Conservation (phyloP, 2,797 vertebrate genomes). For the Tapera naevia region DNA sequence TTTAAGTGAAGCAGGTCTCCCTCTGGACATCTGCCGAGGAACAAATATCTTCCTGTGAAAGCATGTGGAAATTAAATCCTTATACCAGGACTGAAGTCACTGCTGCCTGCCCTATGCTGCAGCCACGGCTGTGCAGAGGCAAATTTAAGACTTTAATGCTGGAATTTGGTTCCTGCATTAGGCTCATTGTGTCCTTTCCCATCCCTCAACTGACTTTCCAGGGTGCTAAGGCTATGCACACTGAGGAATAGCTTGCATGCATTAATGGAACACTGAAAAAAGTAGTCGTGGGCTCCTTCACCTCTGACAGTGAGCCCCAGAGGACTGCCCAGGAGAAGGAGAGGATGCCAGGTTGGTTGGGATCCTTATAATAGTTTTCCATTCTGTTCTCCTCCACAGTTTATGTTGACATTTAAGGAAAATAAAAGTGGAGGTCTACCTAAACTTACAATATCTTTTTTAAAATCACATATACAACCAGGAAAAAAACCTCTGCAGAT, state of each 20-base stretch:
- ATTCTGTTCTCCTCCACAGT: not conserved
- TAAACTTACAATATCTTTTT: not conserved
- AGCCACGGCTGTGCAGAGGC: not conserved
- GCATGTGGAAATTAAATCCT: not conserved
- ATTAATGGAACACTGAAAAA: not conserved
- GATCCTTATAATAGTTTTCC: not conserved
- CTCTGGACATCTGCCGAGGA: not conserved
- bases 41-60: not conserved
- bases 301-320: not conserved
- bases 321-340: not conserved
- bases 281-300: not conserved
- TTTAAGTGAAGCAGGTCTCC: not conserved
- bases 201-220: not conserved
- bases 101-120: not conserved
- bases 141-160: not conserved
- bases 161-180: not conserved
- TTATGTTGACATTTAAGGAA: not conserved
- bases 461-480: not conserved
- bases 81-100: not conserved
- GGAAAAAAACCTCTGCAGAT: not conserved
- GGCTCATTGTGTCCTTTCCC: not conserved
- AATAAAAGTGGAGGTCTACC: not conserved
- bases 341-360: not conserved
- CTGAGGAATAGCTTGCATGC: not conserved
- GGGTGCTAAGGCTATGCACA: not conserved